Evolutionary conservation across 2,888 invertebrate genomes (phyloP), one percentile per base, ranked within the genome.

Genomic region (Rhagonycha lutea): DNA sequence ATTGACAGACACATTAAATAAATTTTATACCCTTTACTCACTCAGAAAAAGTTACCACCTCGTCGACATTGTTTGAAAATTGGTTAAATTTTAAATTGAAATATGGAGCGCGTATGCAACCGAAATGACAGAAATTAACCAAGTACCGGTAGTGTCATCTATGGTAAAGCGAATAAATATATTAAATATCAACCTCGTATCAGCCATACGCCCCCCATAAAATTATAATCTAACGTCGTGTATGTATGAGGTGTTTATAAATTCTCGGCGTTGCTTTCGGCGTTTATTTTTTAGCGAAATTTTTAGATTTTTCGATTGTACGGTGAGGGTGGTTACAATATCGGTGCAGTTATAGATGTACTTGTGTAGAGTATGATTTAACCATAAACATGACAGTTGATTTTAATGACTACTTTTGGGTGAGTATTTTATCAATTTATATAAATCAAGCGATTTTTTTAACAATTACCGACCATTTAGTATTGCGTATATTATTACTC

Each of bases 391-490:
- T 88, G 88, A 88, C 88, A 80, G 86, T 88, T 80, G 86, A 88
- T 81, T 88, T 88, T 83, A 88, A 87, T 79, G 87, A 88, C 83
- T 87, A 87, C 82, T 88, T 88, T 84, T 88, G 87, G 88, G 88
- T 87, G 82, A 86, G 87, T 84, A 72, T n/a, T 26, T 61, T 47
- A 47, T 47, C 47, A 47, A 47, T 47, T 47, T 47, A 47, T 47
- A 47, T 47, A 47, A 47, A 47, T 47, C 47, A 47, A 47, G 14
- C 12, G 23, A 62, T 26, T 65, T 71, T 63, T 47, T 47, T 47
- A 47, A 47, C 47, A 47, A 47, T 47, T 47, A 47, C 47, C 47
- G n/a, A 47, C 47, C 47, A 47, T 47, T 47, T 47, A 47, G 47
- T 47, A 47, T 47, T 47, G 47, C 47, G 47, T 47, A n/a, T 47